Evolutionary conservation across 30 jellyfish, hydroid and myxozoan species (phyloP).

Genomic region (Clytia hemisphaerica): DNA sequence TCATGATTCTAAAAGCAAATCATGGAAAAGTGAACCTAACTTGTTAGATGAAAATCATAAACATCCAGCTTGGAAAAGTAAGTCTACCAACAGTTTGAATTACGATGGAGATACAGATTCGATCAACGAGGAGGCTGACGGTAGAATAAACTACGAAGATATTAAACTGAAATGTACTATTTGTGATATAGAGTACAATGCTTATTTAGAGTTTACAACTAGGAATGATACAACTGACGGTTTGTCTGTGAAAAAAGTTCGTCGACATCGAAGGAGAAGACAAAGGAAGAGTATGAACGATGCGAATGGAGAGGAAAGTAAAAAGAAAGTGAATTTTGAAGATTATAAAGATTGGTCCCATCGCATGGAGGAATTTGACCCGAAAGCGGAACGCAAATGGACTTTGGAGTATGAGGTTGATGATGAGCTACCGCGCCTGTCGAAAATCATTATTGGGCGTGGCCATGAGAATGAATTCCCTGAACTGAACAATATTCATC

Average conservation of each 20-base stretch:
- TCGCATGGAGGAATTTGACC: slow-evolving; percentile 21
- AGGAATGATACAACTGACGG: no score
- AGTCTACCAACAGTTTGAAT: slow-evolving; percentile 1
- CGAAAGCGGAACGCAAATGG: slow-evolving; percentile 28
- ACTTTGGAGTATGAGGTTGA: slow-evolving; percentile 15
- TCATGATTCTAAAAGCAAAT: no score
- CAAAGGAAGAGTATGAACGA: not conserved
- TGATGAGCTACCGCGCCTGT: slow-evolving; percentile 7
- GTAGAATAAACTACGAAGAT: no score
- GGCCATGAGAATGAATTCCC: slow-evolving; percentile 26
- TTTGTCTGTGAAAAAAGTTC: not conserved
- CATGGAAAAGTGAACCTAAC: no score
- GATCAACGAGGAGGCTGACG: not conserved
- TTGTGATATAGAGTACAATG: no score
- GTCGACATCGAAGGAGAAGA: not conserved
- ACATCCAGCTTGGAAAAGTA: no score
- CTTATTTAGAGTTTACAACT: no score
- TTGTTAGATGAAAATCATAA: no score
- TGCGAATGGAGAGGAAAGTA: not conserved
- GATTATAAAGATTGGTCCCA: slow-evolving; percentile 37
- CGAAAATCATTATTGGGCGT: slow-evolving; percentile 30
- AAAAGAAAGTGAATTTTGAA: not conserved
- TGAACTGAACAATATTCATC: slow-evolving; percentile 24
- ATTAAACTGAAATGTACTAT: no score
- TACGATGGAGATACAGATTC: slow-evolving; percentile 16